Evolutionary conservation across 2,888 invertebrate species (phyloP).

Genomic region (Lasioglossum villosulum): DNA sequence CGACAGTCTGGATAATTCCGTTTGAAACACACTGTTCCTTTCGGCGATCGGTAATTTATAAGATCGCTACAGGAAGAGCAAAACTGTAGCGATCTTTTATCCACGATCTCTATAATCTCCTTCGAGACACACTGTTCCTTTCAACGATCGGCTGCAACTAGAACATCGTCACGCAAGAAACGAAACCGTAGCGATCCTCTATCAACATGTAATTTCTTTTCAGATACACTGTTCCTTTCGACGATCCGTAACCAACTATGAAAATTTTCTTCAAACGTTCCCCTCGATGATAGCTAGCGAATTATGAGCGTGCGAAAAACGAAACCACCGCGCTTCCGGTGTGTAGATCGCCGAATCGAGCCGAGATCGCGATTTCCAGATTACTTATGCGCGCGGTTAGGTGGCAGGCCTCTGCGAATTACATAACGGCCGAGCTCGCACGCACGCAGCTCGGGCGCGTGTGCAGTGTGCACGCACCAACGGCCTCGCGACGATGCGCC

Average conservation of each 20-base stretch:
- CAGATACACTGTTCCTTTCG: background rate
- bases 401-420: conserved; percentile 61
- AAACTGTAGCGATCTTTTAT: background rate
- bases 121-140: background rate
- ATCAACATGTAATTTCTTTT: background rate
- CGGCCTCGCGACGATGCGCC: conserved; percentile 34
- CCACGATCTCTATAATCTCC: background rate
- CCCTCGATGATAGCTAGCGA: background rate
- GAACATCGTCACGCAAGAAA: background rate
- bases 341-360: conserved; percentile 24
- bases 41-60: background rate
- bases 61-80: background rate
- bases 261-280: background rate
- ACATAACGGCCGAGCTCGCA: conserved; percentile 71
- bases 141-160: background rate
- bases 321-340: background rate
- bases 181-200: background rate
- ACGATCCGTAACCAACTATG: background rate
- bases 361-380: conserved; percentile 46
- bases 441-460: conserved; percentile 59
- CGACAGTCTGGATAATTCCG: background rate
- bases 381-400: conserved; percentile 60
- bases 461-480: conserved; percentile 41
- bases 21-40: background rate
- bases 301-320: background rate